phyloP scores from a whole-genome alignment of 2,797 vertebrate species.

The Centropyge bicolor region DNA sequence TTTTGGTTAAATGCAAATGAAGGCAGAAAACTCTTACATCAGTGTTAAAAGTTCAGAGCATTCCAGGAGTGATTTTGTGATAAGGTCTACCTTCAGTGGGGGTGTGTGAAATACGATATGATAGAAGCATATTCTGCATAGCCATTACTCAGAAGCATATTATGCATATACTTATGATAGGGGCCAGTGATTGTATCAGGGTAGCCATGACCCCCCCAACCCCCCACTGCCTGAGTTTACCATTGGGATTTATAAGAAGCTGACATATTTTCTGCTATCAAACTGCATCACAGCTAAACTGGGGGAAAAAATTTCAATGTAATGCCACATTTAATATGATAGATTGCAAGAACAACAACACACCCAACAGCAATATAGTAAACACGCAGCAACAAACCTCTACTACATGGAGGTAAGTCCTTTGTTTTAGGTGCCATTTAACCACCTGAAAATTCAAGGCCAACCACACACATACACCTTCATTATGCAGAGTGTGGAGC shows the following conservation, averaged over 20 bases:
- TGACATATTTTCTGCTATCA: constrained; percentile 27
- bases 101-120: too few relatives aligned
- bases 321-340: not conserved
- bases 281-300: constrained; percentile 4
- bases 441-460: not conserved
- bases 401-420: not conserved
- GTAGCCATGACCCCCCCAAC: too few relatives aligned
- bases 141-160: too few relatives aligned
- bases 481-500: not conserved
- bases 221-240: constrained; percentile 5
- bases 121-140: too few relatives aligned
- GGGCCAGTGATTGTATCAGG: too few relatives aligned
- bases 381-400: not conserved
- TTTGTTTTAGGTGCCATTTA: not conserved
- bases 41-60: not conserved
- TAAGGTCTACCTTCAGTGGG: not conserved
- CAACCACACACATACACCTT: not conserved
- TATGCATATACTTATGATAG: too few relatives aligned
- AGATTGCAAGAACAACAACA: not conserved
- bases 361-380: not conserved
- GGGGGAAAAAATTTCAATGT: not conserved
- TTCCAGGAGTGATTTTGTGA: not conserved
- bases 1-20: not conserved
- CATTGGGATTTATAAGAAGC: constrained; percentile 12
- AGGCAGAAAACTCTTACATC: not conserved